Evolutionary conservation across 2,797 vertebrate species (phyloP).

Genomic region (Sebastes dallii): DNA sequence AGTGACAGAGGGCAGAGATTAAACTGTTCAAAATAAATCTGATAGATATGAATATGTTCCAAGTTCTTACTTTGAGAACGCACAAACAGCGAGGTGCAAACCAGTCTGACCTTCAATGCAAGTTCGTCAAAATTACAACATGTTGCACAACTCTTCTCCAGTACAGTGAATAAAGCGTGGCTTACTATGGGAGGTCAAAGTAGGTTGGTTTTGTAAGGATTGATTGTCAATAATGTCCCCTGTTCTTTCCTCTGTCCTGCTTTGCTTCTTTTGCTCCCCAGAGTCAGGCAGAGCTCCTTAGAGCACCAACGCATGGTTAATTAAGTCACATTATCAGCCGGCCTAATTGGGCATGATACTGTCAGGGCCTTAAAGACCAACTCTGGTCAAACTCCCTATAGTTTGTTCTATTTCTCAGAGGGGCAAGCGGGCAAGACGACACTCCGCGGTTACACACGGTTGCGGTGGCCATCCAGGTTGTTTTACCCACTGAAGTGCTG

Average conservation of each 20-base stretch:
- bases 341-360: conserved; percentile 75
- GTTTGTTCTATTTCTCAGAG: conserved; percentile 29
- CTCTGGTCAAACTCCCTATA: conserved; percentile 27
- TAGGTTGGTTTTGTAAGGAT: not conserved
- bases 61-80: too few relatives aligned
- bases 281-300: conserved; percentile 24
- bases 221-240: not conserved
- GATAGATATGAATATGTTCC: not conserved
- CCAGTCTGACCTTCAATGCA: too few relatives aligned
- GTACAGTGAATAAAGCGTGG: not conserved
- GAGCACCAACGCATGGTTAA: conserved; percentile 63
- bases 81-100: not conserved
- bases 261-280: not conserved
- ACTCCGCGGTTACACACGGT: not conserved
- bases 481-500: too few relatives aligned
- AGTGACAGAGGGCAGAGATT: too few relatives aligned
- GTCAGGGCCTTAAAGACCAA: conserved; percentile 58
- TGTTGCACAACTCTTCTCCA: not conserved
- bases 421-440: not conserved
- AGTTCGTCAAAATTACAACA: not conserved
- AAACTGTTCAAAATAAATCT: not conserved
- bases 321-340: conserved; percentile 72
- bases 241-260: not conserved
- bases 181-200: too few relatives aligned
- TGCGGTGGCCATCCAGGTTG: not conserved